Conservation (phyloP, 2,888 invertebrate genomes). For the Nemurella pictetii region DNA sequence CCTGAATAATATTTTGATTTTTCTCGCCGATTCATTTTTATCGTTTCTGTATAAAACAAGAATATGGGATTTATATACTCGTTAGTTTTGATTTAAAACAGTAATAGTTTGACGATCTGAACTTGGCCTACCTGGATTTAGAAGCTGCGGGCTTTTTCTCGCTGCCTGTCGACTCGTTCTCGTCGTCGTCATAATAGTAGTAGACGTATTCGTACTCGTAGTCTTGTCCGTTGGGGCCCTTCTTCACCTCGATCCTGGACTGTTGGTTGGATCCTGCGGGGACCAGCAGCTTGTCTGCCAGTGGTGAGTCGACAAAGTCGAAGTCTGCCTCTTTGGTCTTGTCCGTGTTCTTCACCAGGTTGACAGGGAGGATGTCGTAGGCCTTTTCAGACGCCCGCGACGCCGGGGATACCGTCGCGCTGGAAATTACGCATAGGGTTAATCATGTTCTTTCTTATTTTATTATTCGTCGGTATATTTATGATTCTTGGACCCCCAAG, state of each 20-base stretch:
- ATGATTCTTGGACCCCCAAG: background rate
- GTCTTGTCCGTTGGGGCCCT: slow-evolving; percentile 86
- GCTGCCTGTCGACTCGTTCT: slow-evolving; percentile 54
- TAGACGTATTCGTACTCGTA: slow-evolving; percentile 92
- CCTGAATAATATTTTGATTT: background rate
- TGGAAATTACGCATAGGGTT: background rate
- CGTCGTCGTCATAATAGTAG: slow-evolving; percentile 86
- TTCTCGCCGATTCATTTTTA: background rate
- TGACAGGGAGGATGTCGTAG: slow-evolving; percentile 43
- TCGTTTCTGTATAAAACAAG: background rate
- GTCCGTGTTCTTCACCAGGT: slow-evolving; percentile 28
- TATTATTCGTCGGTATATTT: background rate
- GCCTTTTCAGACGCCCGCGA: slow-evolving; percentile 20
- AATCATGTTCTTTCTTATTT: background rate
- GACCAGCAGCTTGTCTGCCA: slow-evolving; percentile 45
- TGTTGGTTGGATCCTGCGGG: slow-evolving; percentile 52
- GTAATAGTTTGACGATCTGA: background rate
- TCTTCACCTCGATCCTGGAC: slow-evolving; percentile 79
- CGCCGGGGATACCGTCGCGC: slow-evolving; percentile 25
- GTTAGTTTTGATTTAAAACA: background rate
- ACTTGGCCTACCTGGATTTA: slow-evolving; percentile 21
- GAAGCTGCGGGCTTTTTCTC: slow-evolving; percentile 22
- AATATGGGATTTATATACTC: background rate
- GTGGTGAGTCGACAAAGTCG: slow-evolving; percentile 47
- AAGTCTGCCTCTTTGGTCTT: slow-evolving; percentile 42